Percentiles rank a stretch among this genome's conserved stretches.
phyloP scores from a whole-genome alignment of 1,140 invertebrate species.

The Drosophila persimilis region DNA sequence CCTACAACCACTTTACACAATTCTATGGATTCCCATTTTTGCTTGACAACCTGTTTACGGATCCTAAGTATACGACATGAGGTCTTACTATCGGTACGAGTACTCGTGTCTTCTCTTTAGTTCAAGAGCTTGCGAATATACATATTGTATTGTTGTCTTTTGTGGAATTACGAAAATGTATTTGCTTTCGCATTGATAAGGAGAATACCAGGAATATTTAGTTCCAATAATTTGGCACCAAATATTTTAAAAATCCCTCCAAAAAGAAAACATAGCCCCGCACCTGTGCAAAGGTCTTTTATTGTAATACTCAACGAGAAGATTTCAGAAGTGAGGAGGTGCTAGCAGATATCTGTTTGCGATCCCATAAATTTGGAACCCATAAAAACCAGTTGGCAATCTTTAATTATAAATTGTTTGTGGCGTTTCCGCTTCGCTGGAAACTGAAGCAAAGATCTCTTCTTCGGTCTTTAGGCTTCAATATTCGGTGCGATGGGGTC shows the following conservation, averaged over 20 bases:
- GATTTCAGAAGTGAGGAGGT: slow-evolving; percentile 22
- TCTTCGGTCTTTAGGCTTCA: slow-evolving; percentile 6
- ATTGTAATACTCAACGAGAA: slow-evolving; percentile 29
- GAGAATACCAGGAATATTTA: slow-evolving; percentile 14
- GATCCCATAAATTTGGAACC: slow-evolving; percentile 39
- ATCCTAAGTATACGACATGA: too few relatives aligned
- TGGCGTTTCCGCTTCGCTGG: slow-evolving; percentile 48
- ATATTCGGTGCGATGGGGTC: slow-evolving; percentile 11
- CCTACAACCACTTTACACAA: too few relatives aligned
- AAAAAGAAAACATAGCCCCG: neutral
- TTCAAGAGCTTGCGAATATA: too few relatives aligned
- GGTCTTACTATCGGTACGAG: too few relatives aligned
- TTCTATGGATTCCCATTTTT: too few relatives aligned
- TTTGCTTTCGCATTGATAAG: slow-evolving; percentile 7
- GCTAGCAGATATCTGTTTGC: slow-evolving; percentile 54
- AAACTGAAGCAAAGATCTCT: slow-evolving; percentile 37
- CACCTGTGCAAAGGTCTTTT: slow-evolving; percentile 10
- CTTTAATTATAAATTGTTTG: slow-evolving; percentile 62
- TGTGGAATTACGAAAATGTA: too few relatives aligned
- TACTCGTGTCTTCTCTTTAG: too few relatives aligned
- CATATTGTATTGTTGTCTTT: too few relatives aligned
- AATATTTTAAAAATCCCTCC: slow-evolving; percentile 14
- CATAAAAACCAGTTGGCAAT: slow-evolving; percentile 55
- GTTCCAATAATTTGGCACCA: slow-evolving; percentile 9
- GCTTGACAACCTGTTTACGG: too few relatives aligned